A percentile compares a stretch with the other conserved stretches of the same genome.
phyloP scores from a whole-genome alignment of 2,888 invertebrate species.

The Luperina nickerlii region DNA sequence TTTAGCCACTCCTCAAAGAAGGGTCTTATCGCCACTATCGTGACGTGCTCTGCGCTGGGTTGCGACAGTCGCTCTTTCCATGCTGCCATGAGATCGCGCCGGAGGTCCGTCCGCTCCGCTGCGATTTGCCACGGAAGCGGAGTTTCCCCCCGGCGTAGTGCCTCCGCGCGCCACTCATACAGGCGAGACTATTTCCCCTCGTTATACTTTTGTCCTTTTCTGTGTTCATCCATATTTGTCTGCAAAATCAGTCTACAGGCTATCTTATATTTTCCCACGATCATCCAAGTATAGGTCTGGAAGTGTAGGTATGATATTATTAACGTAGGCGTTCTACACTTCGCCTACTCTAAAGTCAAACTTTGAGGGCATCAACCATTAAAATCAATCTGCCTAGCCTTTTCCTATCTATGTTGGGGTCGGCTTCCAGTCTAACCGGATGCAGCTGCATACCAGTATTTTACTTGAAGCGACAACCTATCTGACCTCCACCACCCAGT shows the following conservation, averaged over 20 bases:
- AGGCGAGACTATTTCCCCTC: neutral
- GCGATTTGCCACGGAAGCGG: no score
- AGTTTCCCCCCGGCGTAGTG: no score
- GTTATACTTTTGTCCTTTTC: neutral
- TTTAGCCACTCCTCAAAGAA: no score
- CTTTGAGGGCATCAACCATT: neutral
- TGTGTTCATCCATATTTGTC: neutral
- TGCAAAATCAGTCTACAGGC: neutral
- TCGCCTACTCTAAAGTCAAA: neutral
- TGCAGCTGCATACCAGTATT: neutral
- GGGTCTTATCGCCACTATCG: no score
- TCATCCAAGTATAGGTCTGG: neutral
- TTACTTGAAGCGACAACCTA: neutral
- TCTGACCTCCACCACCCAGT: neutral
- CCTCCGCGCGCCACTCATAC: no score
- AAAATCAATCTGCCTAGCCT: neutral
- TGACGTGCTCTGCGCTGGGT: no score
- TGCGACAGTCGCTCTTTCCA: no score
- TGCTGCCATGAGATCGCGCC: no score
- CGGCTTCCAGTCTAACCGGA: neutral
- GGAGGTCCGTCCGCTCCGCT: no score
- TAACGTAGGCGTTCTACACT: neutral
- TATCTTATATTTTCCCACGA: neutral
- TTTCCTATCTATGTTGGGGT: neutral
- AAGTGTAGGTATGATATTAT: neutral